Base-by-base conservation (phyloP, 2,888 invertebrate genomes). In the Endomychus coccineus region DNA sequence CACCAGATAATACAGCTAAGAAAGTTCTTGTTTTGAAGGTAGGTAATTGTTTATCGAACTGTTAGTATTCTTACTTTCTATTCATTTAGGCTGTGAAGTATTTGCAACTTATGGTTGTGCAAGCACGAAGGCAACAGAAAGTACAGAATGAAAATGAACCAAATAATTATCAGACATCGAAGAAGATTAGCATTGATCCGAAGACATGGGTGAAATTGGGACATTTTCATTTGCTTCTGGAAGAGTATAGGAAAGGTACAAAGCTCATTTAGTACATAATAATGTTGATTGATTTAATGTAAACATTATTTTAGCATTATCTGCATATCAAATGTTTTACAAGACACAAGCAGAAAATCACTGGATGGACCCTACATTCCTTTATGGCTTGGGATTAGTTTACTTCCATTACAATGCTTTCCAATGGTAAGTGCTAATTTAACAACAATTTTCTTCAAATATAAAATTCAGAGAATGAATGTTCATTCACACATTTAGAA, bases 381-480 rank as follows among this genome's bases (percentile, higher is more conserved):
- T 96, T 16, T 98, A 94, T 66, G 97, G 97, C 14, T 73, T 96
- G 27, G 97, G 95, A 1, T 73, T 97, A 27, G 91, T 92, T 43
- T 97, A 97, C 66, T 95, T 92, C 64, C 94, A 97, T 67, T 97
- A 84, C 70, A 91, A 92, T 62, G 85, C 90, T 21, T 95, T 86
- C 68, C 83, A 88, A 64, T 92, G 92, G 97, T 97, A 67, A 89
- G 91, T 82, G 23, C 16, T 15, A 19, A 12, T 32, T 11, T n/a
- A n/a, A n/a, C n/a, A n/a, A n/a, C 11, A 15, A 7, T 15, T 28
- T n/a, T n/a, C n/a, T n/a, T n/a, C n/a, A n/a, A n/a, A n/a, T n/a
- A n/a, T n/a, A n/a, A n/a, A n/a, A n/a, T n/a, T n/a, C n/a, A n/a
- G n/a, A n/a, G n/a, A n/a, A n/a, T n/a, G n/a, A n/a, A n/a, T n/a